Evolutionary conservation across 2,113 vertebrate species (phyloP).

Genomic region (Caretta caretta): DNA sequence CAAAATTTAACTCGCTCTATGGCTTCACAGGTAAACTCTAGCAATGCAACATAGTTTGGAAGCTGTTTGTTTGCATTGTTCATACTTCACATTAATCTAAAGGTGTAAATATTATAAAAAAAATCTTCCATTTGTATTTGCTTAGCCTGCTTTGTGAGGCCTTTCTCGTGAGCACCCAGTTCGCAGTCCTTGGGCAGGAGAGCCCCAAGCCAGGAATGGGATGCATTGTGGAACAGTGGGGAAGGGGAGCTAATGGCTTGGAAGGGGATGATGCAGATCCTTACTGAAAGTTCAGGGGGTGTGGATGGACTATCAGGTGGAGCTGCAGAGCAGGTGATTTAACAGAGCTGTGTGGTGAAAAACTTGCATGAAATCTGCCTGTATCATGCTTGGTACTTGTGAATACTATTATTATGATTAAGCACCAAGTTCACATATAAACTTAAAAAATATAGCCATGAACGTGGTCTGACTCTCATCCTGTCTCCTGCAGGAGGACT

Average conservation of each 20-base stretch:
- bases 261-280: not conserved
- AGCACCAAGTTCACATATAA: not conserved
- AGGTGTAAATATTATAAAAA: not conserved
- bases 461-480: not conserved
- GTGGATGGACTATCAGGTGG: not conserved
- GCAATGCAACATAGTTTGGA: not conserved
- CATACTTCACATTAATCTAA: not conserved
- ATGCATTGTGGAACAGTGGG: not conserved
- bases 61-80: not conserved
- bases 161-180: not conserved
- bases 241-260: not conserved
- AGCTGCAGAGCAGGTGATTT: not conserved
- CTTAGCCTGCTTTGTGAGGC: not conserved
- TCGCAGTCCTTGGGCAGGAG: not conserved
- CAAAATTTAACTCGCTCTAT: not conserved
- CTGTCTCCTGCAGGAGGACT: not conserved
- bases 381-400: not conserved
- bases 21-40: conserved; percentile 30
- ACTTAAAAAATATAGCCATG: not conserved
- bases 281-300: not conserved
- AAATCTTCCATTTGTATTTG: not conserved
- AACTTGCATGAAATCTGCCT: not conserved
- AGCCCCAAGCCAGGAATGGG: not conserved
- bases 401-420: not conserved
- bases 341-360: not conserved